phyloP scores from a whole-genome alignment of 2,888 invertebrate species.

The Teinopalpus imperialis region DNA sequence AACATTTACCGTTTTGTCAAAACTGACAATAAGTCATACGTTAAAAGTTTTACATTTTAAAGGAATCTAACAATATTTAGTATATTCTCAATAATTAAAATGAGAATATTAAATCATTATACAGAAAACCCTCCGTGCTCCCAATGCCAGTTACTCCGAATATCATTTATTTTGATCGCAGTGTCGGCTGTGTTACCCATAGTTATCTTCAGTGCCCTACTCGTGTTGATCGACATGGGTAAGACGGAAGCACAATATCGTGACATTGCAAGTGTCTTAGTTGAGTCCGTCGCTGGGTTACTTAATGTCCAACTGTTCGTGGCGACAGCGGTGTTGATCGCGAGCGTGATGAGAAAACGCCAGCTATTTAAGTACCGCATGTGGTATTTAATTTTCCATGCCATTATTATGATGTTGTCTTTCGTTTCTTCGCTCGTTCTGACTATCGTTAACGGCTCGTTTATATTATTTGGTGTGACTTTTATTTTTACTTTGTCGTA shows the following conservation, averaged over 20 bases:
- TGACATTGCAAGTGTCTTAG: conserved; percentile 38
- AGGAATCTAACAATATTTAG: neutral
- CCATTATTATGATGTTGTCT: conserved; percentile 45
- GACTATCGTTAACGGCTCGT: conserved; percentile 43
- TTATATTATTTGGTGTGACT: conserved; percentile 39
- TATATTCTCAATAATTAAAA: conserved; percentile 25
- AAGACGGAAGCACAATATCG: conserved; percentile 37
- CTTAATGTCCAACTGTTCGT: conserved; percentile 58
- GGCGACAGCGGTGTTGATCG: conserved; percentile 49
- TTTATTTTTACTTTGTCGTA: conserved; percentile 39
- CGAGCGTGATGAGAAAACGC: conserved; percentile 46
- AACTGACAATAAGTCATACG: conserved; percentile 8
- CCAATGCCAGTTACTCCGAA: conserved; percentile 48
- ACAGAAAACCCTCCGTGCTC: conserved; percentile 48
- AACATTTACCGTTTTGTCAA: too few species aligned
- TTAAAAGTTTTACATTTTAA: neutral
- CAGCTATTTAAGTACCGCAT: conserved; percentile 49
- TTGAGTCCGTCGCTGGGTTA: conserved; percentile 52
- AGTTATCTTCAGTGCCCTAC: conserved; percentile 48
- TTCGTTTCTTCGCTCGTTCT: conserved; percentile 44
- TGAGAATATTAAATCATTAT: conserved; percentile 50
- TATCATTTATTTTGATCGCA: conserved; percentile 48
- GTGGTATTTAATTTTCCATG: conserved; percentile 55
- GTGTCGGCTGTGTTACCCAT: conserved; percentile 60
- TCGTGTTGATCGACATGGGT: conserved; percentile 40